phyloP scores from a whole-genome alignment of 2,797 vertebrate species.

The Silurus aristotelis region DNA sequence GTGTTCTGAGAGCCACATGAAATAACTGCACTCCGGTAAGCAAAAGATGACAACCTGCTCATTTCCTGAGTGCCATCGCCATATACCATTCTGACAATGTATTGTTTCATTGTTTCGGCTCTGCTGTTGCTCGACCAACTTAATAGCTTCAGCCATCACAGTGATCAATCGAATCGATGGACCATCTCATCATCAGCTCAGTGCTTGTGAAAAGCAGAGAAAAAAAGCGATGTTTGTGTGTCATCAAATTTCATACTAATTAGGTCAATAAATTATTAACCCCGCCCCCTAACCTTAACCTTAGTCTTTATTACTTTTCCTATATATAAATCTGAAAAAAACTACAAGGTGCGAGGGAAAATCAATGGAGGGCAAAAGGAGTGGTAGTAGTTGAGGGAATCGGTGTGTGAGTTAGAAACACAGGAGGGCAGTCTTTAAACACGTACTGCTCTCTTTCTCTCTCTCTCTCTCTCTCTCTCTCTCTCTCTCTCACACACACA shows the following conservation, averaged over 20 bases:
- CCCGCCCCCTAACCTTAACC: neutral
- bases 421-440: constrained; percentile 63
- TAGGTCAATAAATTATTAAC: neutral
- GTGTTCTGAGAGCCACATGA: constrained; percentile 70
- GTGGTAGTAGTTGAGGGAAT: neutral
- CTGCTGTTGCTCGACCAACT: neutral
- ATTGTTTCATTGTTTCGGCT: constrained; percentile 21
- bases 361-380: constrained; percentile 11
- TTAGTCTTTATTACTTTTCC: neutral
- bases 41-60: constrained; percentile 64
- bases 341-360: neutral
- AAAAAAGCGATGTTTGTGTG: neutral
- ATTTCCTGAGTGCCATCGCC: constrained; percentile 39
- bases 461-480: neutral
- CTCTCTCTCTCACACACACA: neutral
- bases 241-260: neutral
- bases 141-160: neutral
- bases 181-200: neutral
- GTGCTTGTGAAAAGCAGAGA: neutral
- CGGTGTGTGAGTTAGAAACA: constrained; percentile 45
- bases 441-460: constrained; percentile 8
- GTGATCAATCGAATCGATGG: neutral
- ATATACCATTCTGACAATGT: neutral
- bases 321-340: neutral
- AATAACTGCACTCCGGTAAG: constrained; percentile 62